A percentile compares a stretch with the other conserved stretches of the same genome.
Evolutionary conservation across 2,113 vertebrate species (phyloP).

Genomic region (Apus apus): DNA sequence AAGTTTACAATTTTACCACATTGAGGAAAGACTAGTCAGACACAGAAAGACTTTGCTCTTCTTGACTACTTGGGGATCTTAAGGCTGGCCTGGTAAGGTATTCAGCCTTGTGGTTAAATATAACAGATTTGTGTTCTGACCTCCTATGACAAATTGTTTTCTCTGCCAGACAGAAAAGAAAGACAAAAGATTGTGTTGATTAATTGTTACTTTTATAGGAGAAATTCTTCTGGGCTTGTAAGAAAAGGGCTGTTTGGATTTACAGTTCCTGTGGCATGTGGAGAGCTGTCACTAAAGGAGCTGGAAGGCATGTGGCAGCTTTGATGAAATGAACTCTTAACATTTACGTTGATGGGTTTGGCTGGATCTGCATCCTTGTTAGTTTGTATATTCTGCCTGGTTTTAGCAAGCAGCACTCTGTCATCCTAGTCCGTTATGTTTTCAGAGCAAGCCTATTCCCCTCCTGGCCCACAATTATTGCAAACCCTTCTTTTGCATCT

Average conservation of each 20-base stretch:
- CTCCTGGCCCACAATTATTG: neutral
- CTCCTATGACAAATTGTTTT: neutral
- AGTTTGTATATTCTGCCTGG: neutral
- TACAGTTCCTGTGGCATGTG: neutral
- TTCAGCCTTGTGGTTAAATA: neutral
- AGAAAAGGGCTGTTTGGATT: neutral
- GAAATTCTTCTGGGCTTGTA: neutral
- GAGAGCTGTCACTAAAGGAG: neutral
- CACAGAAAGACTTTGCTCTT: neutral
- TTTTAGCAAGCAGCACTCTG: neutral
- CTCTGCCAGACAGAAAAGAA: neutral
- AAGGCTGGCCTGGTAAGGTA: neutral
- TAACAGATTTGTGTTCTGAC: neutral
- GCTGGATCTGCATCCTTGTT: neutral
- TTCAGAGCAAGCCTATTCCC: neutral
- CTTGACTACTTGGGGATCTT: neutral
- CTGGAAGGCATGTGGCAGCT: neutral
- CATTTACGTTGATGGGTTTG: neutral
- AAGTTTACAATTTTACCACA: slow-evolving; percentile 13
- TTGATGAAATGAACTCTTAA: neutral
- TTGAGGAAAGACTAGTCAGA: neutral
- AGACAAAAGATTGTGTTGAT: neutral
- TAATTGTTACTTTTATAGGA: neutral
- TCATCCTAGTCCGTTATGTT: neutral
- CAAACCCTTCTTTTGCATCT: neutral